A percentile compares a stretch with the other conserved stretches of the same genome.
phyloP scores from a whole-genome alignment of 1,140 invertebrate genomes.

The Pinna nobilis region DNA sequence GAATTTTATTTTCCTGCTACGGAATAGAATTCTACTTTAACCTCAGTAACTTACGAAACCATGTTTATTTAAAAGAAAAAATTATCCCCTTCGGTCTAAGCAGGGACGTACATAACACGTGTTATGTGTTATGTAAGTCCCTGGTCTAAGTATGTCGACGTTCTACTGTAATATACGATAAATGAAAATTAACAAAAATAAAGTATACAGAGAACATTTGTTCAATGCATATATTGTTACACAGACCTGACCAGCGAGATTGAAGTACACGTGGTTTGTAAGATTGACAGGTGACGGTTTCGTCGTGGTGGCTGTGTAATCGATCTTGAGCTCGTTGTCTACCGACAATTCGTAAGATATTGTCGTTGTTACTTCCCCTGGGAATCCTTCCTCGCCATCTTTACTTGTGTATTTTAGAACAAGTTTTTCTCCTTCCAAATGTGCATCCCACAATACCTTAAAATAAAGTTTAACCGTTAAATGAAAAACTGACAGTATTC shows the following conservation, averaged over 20 bases:
- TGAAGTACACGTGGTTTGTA: constrained; percentile 96
- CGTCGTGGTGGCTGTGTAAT: constrained; percentile 83
- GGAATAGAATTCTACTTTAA: no score
- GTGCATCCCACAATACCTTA: constrained; percentile 69
- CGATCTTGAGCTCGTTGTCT: constrained; percentile 83
- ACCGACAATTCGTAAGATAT: constrained; percentile 84
- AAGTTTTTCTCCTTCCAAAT: constrained; percentile 65
- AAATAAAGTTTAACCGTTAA: not conserved
- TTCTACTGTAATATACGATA: no score
- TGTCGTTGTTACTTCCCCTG: constrained; percentile 81
- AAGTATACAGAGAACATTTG: not conserved
- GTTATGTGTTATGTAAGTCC: no score
- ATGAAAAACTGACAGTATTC: not conserved
- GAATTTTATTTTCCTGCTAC: no score
- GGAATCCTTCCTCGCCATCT: constrained; percentile 91
- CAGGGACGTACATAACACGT: no score
- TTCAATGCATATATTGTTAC: constrained; percentile 18
- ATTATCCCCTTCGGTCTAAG: no score
- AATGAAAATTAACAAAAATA: not conserved
- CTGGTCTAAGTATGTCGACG: no score
- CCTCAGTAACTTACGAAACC: no score
- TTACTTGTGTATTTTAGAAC: constrained; percentile 79
- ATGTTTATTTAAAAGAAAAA: no score
- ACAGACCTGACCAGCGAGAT: constrained; percentile 87
- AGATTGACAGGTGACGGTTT: constrained; percentile 91